Conservation (phyloP, 2,113 vertebrate species). For the Myotis brandtii region DNA sequence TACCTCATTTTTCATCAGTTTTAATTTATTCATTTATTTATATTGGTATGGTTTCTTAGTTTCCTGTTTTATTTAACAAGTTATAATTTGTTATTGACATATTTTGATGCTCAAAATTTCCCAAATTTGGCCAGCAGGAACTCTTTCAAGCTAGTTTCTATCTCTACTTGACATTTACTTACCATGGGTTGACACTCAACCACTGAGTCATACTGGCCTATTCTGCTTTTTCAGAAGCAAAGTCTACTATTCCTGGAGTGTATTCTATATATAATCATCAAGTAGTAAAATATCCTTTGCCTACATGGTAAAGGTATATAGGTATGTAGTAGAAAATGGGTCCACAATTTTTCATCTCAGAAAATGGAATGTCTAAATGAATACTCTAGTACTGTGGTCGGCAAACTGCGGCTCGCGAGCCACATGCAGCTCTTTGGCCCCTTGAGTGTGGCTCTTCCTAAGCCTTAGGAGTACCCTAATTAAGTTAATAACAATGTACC, state of each 20-base stretch:
- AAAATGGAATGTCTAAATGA: not conserved
- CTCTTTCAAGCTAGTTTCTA: not conserved
- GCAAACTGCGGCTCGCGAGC: too few relatives aligned
- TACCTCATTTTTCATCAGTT: not conserved
- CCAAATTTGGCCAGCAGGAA: not conserved
- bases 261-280: not conserved
- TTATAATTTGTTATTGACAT: not conserved
- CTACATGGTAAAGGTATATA: not conserved
- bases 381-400: not conserved
- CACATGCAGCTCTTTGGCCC: too few relatives aligned
- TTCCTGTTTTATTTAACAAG: conserved; percentile 23
- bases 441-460: too few relatives aligned
- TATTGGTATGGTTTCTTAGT: not conserved
- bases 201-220: not conserved
- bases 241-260: not conserved
- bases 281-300: not conserved
- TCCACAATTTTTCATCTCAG: not conserved
- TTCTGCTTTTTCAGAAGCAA: not conserved
- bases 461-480: too few relatives aligned
- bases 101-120: not conserved
- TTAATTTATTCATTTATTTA: not conserved
- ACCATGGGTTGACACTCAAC: not conserved
- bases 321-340: not conserved
- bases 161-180: not conserved
- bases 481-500: too few relatives aligned